These are phyloP conservation scores for Erynnis tages DNA, from an alignment of 2,888 invertebrate genomes.

Conservation along the genomic window DNA sequence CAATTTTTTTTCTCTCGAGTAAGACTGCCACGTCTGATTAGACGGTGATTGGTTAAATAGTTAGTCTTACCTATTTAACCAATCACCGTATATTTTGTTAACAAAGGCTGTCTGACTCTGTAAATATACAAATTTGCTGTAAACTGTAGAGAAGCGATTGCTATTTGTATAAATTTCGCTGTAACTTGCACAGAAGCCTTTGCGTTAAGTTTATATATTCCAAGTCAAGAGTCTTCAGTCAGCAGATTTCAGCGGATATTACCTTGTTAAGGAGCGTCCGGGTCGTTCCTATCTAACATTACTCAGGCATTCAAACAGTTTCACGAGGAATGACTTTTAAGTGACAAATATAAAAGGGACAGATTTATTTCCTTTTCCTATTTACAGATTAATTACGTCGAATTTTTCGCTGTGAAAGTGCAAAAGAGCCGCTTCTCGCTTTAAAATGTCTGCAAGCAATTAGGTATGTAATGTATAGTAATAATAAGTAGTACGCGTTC, in stretches of 20 bases:
- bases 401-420: background rate
- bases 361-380: constrained; percentile 6
- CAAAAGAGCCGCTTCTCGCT: background rate
- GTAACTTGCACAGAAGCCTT: too few relatives aligned
- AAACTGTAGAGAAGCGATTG: too few relatives aligned
- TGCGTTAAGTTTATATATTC: background rate
- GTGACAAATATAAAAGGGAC: constrained; percentile 12
- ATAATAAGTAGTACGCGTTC: too few relatives aligned
- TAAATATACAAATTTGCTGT: too few relatives aligned
- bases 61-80: too few relatives aligned
- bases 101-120: too few relatives aligned
- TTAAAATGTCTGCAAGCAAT: background rate
- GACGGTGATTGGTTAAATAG: too few relatives aligned
- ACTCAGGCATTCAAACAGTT: constrained; percentile 14
- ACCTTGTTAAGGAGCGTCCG: constrained; percentile 8
- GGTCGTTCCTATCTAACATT: constrained; percentile 10
- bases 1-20: too few relatives aligned
- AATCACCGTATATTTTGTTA: too few relatives aligned
- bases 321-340: constrained; percentile 13
- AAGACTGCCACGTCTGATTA: too few relatives aligned
- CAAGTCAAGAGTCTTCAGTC: background rate
- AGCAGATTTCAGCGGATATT: constrained; percentile 13
- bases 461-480: too few relatives aligned
- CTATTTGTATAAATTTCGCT: too few relatives aligned
- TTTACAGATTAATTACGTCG: constrained; percentile 5